Base-by-base conservation (phyloP, 1,140 invertebrate genomes). In the Caenorhabditis briggsae region DNA sequence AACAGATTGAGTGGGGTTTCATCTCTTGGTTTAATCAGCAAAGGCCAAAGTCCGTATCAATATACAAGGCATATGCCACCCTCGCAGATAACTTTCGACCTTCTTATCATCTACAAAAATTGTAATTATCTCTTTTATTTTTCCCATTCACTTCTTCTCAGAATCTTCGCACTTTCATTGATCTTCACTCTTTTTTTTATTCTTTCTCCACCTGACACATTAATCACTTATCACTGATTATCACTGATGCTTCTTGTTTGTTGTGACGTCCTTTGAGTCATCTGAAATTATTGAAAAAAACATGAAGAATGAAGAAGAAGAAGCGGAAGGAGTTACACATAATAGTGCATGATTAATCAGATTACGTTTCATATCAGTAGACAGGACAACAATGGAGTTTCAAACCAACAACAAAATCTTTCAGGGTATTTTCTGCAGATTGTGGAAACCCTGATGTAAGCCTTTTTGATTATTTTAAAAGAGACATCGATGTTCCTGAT, bases 141-240 rank as follows among this genome's bases (percentile, higher is more conserved):
- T n/a, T n/a, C 8, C n/a, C 20, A n/a, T 20, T 58, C 50, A 53
- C 50, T 58, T 58, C n/a, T 70, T 70, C 64, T n/a, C 11, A 18
- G 5, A 43, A 8, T 70, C 41, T 8, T 70, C 59, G 16, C 64
- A 7, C 14, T 8, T 65, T 65, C 43, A 14, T 16, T 46, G 41
- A 70, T 70, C 64, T 70, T 70, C 41, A 70, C 64, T n/a, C 64
- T 70, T 46, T 70, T 46, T 33, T 16, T n/a, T n/a, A 0, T 33
- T 33, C 33, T 64, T 33, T 11, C 18, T 14, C 41, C 64, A 70
- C 33, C 64, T 70, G 64, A 46, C 64, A 46, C 64, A 70, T 70
- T 70, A 70, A 70, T 70, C 64, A 70, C 41, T 70, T 70, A 43
- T 46, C 41, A 18, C 64, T 16, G 64, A 70, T 70, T 70, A 70